Base-by-base conservation (phyloP, 2,888 invertebrate genomes). In the Hanleya hanleyi region DNA sequence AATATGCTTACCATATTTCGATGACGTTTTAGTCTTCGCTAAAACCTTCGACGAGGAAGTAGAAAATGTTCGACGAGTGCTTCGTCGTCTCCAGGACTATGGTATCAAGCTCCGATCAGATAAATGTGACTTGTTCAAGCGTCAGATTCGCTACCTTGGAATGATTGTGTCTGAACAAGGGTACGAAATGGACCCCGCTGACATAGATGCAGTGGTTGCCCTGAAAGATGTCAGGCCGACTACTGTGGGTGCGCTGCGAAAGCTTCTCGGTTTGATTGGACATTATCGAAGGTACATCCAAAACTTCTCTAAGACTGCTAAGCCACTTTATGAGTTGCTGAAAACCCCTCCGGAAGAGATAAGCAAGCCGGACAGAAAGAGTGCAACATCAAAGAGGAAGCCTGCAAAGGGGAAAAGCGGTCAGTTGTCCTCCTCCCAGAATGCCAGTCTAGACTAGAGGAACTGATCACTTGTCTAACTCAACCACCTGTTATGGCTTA, bases 401-500 rank as follows among this genome's bases (percentile, higher is more conserved):
- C n/a, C n/a, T n/a, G 22, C 22, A 62, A 64, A n/a, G 72, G 38
- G n/a, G 29, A 38, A 57, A 9, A 72, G 76, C 71, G 67, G 57
- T 22, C 49, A 32, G 32, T 35, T 32, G 26, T 18, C 64, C 35
- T 64, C 35, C 35, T 15, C 18, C 26, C 18, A 36, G 66, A 41
- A 1, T 69, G 70, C 18, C 67, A 70, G 36, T 12, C 41, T 32
- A 72, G 73, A 22, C 69, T 75, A 50, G 72, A 70, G 18, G 36
- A n/a, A 4, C n/a, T 78, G 1, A 67, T 47, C 18, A 37, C 32
- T n/a, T 26, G 35, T n/a, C 66, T 71, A 3, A 64, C 51, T 6
- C 18, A 29, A 29, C 57, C 74, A 15, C 72, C 79, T 12, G 47
- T 77, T 18, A 71, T 79, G 15, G 68, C 68, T 15, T 76, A 62